Base-by-base conservation (phyloP, 2,113 vertebrate genomes). In the Lampris incognitus region DNA sequence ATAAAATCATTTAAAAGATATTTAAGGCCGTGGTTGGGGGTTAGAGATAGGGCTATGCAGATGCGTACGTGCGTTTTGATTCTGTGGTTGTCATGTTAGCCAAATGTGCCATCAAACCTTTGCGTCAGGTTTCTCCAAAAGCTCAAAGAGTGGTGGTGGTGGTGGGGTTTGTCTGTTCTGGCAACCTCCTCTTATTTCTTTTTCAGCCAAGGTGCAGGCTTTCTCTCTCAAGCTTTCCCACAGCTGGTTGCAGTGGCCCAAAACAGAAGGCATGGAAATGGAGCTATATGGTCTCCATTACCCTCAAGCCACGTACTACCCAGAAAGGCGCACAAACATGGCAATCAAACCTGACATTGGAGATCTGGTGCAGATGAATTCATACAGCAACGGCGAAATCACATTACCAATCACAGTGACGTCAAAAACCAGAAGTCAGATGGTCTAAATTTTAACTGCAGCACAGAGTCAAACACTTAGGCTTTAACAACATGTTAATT, bases 231-330 rank as follows among this genome's bases (percentile, higher is more conserved):
- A 46, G 11, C 37, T 39, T 9, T 52, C 50, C 48, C 62, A 61
- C 80, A 73, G 69, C 68, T 68, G 62, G 62, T 41, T 71, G 58
- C 2, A 39, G 60, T 5, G 10, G 5, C 5, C 39, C 65, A 38
- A 66, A 11, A 62, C 74, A 57, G 10, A 76, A 5, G 55, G 54
- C 70, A 50, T 59, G 74, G 63, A 82, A 82, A 84, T 82, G 76
- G 72, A 79, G 66, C 79, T 66, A 66, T 13, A 63, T 72, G 76
- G 56, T 85, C 79, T 86, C 83, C 68, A 83, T 87, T 82, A 70
- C 72, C 64, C 61, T n/a, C 79, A 54, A 71, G 72, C 69, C 78
- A 84, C 24, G 72, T 64, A 57, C 76, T 71, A 62, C 38, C 59
- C 57, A 49, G 49, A 10, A 6, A 52, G 49, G 46, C 38, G n/a